Base-by-base conservation (phyloP, 2,888 invertebrate genomes). In the Anticlea derivata region DNA sequence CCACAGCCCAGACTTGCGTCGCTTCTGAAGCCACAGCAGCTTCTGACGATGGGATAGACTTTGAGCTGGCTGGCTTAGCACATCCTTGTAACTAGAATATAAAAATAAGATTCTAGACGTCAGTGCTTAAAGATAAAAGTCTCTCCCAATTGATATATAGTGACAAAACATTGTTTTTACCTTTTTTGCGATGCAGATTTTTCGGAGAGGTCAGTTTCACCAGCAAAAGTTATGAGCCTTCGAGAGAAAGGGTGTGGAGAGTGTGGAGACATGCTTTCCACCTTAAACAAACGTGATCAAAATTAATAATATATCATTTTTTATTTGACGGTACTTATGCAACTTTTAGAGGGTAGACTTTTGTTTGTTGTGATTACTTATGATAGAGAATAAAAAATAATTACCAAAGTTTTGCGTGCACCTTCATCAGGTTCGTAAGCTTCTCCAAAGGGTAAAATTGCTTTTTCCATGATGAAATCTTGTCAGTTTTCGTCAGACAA, bases 1-100 rank as follows among this genome's bases (percentile, higher is more conserved):
- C 92, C 93, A 94, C 12, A 92, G 66, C 0, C 92, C 92, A 26
- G 80, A 68, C 11, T 76, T 78, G 39, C 92, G 82, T 1, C 83
- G 81, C 46, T 85, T 73, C 60, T 92, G 92, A 5, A 93, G 78
- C 91, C 91, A 91, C 1, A 74, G 48, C 12, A 92, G 50, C 31
- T 73, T 78, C 49, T 90, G 76, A 1, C 67, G 68, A 30, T 90
- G 89, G 1, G 81, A 60, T 0, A 82, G 43, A 1, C 58, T 66
- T 1, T 63, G 34, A 0, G 73, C 66, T 0, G 86, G 83, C 60
- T 87, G 86, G 52, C 86, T 87, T 3, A 87, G 68, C 0, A 63
- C 55, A 1, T 77, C 76, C 40, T 77, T 83, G 64, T 78, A 77
- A 29, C 50, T 41, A 38, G n/a, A 29, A 5, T n/a, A 20, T n/a